Conservation (phyloP, 2,113 vertebrate genomes). For the Choloepus hoffmanni region DNA sequence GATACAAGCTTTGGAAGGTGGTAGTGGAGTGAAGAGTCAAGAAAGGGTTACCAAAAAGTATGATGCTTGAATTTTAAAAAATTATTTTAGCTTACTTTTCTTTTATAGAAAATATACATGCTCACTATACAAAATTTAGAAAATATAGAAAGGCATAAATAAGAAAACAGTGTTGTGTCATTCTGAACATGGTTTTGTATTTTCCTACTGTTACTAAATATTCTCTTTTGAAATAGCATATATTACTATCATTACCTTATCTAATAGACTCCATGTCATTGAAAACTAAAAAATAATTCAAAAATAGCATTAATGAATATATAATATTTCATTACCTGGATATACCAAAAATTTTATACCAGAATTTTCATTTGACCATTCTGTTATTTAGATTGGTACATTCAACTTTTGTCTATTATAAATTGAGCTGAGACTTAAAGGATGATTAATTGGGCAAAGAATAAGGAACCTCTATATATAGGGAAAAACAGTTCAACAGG, state of each 20-base stretch:
- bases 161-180: background rate
- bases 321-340: background rate
- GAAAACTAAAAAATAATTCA: background rate
- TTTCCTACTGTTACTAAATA: background rate
- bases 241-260: background rate
- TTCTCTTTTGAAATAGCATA: background rate
- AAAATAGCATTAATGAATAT: background rate
- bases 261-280: background rate
- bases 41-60: background rate
- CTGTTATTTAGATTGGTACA: background rate
- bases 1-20: background rate
- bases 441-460: background rate
- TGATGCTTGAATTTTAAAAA: background rate
- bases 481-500: background rate
- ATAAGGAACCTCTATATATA: background rate
- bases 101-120: background rate
- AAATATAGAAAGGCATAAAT: background rate
- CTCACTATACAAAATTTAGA: background rate
- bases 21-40: background rate
- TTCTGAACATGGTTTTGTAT: background rate
- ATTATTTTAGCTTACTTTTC: background rate
- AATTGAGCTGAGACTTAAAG: background rate
- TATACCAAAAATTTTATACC: background rate
- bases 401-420: background rate
- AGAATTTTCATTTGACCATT: background rate